phyloP scores from a whole-genome alignment of 53 echinoderm and acorn worm genomes.

The Antedon mediterranea region DNA sequence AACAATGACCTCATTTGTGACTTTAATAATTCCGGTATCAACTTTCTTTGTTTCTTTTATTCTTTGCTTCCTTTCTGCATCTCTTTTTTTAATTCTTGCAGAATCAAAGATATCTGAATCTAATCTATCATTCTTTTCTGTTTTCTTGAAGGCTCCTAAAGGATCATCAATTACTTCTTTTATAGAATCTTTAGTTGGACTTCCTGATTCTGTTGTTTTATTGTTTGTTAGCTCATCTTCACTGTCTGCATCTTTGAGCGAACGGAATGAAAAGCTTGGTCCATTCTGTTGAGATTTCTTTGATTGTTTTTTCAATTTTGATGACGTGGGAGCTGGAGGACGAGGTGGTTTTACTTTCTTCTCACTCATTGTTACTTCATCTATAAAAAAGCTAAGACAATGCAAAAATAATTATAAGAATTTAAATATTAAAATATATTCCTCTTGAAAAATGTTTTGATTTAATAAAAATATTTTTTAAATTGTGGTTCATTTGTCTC shows the following conservation, averaged over 20 bases:
- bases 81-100: background rate
- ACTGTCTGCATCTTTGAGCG: constrained; percentile 34
- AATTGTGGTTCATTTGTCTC: too few species aligned
- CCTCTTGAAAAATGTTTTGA: too few species aligned
- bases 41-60: background rate
- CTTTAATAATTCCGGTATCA: constrained; percentile 47
- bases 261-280: constrained; percentile 46
- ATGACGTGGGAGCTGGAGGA: constrained; percentile 61
- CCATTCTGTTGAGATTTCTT: constrained; percentile 26
- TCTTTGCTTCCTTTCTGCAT: background rate
- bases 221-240: constrained; percentile 33
- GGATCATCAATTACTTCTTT: background rate
- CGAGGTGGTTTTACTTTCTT: constrained; percentile 80
- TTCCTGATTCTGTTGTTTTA: background rate
- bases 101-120: background rate
- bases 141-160: background rate
- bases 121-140: background rate
- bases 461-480: too few species aligned
- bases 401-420: background rate
- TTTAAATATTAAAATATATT: too few species aligned
- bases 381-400: background rate
- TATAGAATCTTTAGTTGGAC: background rate
- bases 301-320: constrained; percentile 29
- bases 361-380: background rate
- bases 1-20: constrained; percentile 43